These are phyloP conservation scores for Nansenia antarctica DNA, from an alignment of 2,113 vertebrate genomes.

Conservation along the genomic window DNA sequence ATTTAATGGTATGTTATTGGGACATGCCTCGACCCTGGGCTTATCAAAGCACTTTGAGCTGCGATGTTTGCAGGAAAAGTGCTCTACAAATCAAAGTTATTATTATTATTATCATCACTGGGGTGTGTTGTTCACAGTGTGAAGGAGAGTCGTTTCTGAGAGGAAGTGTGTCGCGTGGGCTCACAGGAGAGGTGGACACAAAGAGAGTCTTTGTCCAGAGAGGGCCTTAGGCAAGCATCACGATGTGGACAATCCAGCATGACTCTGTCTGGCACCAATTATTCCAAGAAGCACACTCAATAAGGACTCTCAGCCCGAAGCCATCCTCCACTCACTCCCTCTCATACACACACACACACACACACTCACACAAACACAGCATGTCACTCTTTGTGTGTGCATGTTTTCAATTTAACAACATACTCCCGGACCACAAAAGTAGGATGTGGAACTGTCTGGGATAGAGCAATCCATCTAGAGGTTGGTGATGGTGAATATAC, in stretches of 20 bases:
- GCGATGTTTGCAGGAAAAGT: too few relatives aligned
- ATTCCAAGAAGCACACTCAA: background rate
- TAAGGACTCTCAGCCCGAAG: background rate
- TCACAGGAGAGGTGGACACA: conserved; percentile 6
- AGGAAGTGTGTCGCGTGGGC: background rate
- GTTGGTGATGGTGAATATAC: background rate
- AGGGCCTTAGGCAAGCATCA: background rate
- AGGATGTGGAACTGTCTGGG: background rate
- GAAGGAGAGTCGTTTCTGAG: conserved; percentile 7
- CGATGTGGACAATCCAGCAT: background rate
- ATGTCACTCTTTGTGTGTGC: too few relatives aligned
- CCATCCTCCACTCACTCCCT: background rate
- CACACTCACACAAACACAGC: too few relatives aligned
- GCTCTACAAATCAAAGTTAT: background rate
- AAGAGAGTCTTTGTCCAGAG: conserved; percentile 19
- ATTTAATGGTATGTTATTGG: too few relatives aligned
- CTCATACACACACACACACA: background rate
- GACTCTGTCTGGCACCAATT: background rate
- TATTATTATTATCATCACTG: conserved; percentile 12
- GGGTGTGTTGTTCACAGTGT: conserved; percentile 11
- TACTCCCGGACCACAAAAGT: background rate
- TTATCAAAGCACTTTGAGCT: too few relatives aligned
- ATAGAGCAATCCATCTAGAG: background rate
- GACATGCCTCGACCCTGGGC: background rate
- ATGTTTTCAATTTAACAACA: too few relatives aligned